phyloP scores from a whole-genome alignment of 2,113 vertebrate genomes.

The Pogona vitticeps region DNA sequence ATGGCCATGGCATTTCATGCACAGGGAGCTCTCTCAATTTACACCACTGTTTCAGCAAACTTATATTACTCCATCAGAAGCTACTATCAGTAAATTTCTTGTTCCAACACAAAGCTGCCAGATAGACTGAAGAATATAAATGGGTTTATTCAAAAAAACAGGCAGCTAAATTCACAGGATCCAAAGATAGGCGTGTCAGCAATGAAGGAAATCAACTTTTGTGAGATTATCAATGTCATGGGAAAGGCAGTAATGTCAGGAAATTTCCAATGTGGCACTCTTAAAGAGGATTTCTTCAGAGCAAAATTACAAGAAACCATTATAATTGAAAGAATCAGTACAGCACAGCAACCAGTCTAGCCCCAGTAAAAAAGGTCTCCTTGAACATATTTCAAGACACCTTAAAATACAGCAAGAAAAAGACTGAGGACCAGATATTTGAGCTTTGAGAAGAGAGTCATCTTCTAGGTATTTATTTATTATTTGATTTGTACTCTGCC shows the following conservation, averaged over 20 bases:
- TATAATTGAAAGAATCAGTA: not conserved
- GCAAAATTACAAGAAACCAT: not conserved
- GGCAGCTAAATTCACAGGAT: not conserved
- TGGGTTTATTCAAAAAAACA: not conserved
- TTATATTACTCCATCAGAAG: not conserved
- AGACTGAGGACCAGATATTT: not conserved
- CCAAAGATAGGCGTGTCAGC: not conserved
- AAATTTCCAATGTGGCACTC: not conserved
- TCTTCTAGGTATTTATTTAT: no score
- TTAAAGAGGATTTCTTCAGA: not conserved
- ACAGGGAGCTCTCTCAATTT: not conserved
- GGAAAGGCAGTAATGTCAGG: not conserved
- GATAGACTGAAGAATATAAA: not conserved
- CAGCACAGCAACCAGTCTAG: not conserved
- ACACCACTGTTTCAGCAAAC: not conserved
- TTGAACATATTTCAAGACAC: not conserved
- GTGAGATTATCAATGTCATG: not conserved
- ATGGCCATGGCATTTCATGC: not conserved
- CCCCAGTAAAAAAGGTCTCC: not conserved
- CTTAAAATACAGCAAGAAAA: not conserved
- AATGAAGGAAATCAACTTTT: not conserved
- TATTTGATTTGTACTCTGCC: no score
- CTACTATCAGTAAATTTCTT: not conserved
- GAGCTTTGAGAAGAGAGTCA: not conserved
- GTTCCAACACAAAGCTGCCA: not conserved